Conservation (phyloP, 2,113 vertebrate genomes). For the Pogona vitticeps region DNA sequence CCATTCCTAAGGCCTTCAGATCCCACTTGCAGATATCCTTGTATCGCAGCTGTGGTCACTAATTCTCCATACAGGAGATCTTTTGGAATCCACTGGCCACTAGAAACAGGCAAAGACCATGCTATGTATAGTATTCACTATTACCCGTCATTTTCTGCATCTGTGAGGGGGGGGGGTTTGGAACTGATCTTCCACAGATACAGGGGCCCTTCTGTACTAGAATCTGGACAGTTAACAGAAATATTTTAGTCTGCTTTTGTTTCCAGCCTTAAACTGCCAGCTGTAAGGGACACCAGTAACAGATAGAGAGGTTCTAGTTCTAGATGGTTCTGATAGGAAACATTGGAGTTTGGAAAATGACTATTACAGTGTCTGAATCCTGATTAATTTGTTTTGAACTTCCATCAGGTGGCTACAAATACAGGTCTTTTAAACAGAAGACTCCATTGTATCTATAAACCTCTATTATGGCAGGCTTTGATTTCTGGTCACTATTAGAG, state of each 20-base stretch:
- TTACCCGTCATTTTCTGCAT: too few relatives aligned
- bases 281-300: background rate
- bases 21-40: too few relatives aligned
- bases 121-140: too few relatives aligned
- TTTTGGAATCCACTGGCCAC: too few relatives aligned
- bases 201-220: background rate
- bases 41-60: too few relatives aligned
- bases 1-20: too few relatives aligned
- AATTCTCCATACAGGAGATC: too few relatives aligned
- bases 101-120: too few relatives aligned
- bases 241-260: background rate
- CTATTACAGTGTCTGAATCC: background rate
- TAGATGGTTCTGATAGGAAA: background rate
- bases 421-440: background rate
- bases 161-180: too few relatives aligned
- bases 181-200: too few relatives aligned
- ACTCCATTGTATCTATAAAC: background rate
- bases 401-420: background rate
- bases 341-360: background rate
- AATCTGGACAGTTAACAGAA: background rate
- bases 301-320: background rate
- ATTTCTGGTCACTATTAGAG: background rate
- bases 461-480: background rate
- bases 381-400: background rate
- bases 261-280: background rate